These are phyloP conservation scores for Typhlichthys eigenmanni DNA, from an alignment of 2,797 vertebrate genomes.

Conservation along the genomic window DNA sequence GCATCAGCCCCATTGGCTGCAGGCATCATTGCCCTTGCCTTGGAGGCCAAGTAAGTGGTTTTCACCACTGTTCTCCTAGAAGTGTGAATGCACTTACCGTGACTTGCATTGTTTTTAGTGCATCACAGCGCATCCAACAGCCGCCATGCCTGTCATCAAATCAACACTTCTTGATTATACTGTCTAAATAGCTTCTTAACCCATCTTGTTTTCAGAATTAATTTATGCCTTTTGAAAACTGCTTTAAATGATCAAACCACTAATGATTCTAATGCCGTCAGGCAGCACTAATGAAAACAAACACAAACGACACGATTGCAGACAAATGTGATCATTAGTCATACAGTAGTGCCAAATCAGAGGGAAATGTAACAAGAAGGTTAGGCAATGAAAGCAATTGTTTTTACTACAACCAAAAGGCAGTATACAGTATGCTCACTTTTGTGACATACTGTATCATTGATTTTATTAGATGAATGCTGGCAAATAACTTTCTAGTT, in stretches of 20 bases:
- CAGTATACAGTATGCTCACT: not conserved
- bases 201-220: conserved; percentile 29
- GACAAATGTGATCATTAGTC: conserved; percentile 49
- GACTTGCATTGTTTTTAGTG: not conserved
- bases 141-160: conserved; percentile 14
- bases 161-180: conserved; percentile 31
- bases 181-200: conserved; percentile 45
- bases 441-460: no score
- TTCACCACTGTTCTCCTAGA: conserved; percentile 24
- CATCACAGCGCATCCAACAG: not conserved
- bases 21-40: conserved; percentile 94
- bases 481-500: not conserved
- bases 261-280: conserved; percentile 50
- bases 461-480: not conserved
- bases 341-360: conserved; percentile 10
- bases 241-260: conserved; percentile 31
- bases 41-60: conserved; percentile 83
- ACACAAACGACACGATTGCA: conserved; percentile 26
- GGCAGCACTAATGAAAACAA: conserved; percentile 49
- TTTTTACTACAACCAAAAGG: not conserved
- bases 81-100: not conserved
- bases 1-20: conserved; percentile 95
- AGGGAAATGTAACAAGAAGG: conserved; percentile 27
- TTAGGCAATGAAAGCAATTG: not conserved
- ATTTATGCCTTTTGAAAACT: conserved; percentile 35